Evolutionary conservation across 2,888 invertebrate genomes (phyloP).

Genomic region (Andrena minutula): DNA sequence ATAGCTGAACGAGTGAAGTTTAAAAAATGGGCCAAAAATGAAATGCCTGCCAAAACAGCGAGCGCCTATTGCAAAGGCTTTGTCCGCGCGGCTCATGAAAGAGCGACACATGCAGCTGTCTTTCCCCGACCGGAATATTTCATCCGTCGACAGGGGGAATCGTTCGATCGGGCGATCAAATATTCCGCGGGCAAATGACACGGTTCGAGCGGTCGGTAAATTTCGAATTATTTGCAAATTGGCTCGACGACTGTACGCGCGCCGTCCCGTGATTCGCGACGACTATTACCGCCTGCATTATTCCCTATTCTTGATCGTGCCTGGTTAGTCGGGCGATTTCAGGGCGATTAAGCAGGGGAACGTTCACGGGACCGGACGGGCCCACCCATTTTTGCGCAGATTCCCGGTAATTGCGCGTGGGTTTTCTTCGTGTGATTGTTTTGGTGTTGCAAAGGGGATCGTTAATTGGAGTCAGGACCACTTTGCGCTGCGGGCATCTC

Average conservation of each 20-base stretch:
- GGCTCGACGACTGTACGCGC: slow-evolving; percentile 32
- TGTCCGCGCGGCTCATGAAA: neutral
- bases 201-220: slow-evolving; percentile 35
- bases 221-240: slow-evolving; percentile 58
- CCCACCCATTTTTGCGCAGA: neutral
- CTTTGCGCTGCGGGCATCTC: neutral
- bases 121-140: slow-evolving; percentile 40
- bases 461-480: slow-evolving; percentile 6
- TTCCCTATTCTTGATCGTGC: slow-evolving; percentile 48
- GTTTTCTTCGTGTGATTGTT: slow-evolving; percentile 17
- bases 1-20: too few relatives aligned
- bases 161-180: slow-evolving; percentile 47
- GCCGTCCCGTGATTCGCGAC: neutral
- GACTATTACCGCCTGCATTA: slow-evolving; percentile 46
- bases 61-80: neutral
- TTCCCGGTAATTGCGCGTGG: slow-evolving; percentile 12
- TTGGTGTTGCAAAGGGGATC: slow-evolving; percentile 29
- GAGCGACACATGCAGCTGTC: slow-evolving; percentile 23
- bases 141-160: slow-evolving; percentile 22
- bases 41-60: neutral
- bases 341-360: slow-evolving; percentile 12
- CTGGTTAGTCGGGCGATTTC: slow-evolving; percentile 28
- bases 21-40: neutral
- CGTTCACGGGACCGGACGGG: slow-evolving; percentile 2
- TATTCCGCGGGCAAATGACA: slow-evolving; percentile 51